Base-by-base conservation (phyloP, 2,888 invertebrate species). In the Hybos culiciformis region DNA sequence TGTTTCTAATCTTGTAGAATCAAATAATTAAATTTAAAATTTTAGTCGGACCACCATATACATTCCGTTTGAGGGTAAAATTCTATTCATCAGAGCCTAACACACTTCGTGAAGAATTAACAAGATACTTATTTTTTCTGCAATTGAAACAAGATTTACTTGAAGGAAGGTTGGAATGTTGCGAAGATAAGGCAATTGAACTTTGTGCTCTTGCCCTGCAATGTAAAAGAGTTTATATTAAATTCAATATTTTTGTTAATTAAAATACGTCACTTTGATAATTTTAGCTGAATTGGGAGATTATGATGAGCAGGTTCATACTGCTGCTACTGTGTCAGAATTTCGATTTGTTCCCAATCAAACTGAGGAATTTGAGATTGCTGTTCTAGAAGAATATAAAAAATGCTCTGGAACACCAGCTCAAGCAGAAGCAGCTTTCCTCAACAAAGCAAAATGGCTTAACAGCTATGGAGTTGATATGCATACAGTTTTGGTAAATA, bases 391-490 rank as follows among this genome's bases (percentile, higher is more conserved):
- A 52, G 86, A 91, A 61, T 98, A 79, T 66, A 86, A 85, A 61
- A 85, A 83, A 57, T 81, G 79, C 56, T 76, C 78, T 49, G 91
- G 93, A 2, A 87, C 83, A 20, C 97, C 97, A 12, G 96, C 96
- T 1, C 88, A 90, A 66, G 93, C 97, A 31, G 97, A 98, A 70
- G 79, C 88, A 39, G 85, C 84, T 54, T 98, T 88, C 67, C 71
- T 98, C 42, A 91, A 93, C 63, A 96, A 94, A 69, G 91, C 83
- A 9, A 97, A 96, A 69, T 92, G 91, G 88, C 69, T 98, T 54
- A 96, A 97, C 67, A 90, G 93, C 88, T 99, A 96, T 69, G 98
- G 97, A 44, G 96, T 98, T 42, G 97, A 98, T 61, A 94, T 94
- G 88, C 96, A 97, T 63, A 90, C 81, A 51, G 97, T 97, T 36